These are phyloP conservation scores for Tursiops truncatus DNA, from an alignment of 2,113 vertebrate genomes.

Conservation along the genomic window DNA sequence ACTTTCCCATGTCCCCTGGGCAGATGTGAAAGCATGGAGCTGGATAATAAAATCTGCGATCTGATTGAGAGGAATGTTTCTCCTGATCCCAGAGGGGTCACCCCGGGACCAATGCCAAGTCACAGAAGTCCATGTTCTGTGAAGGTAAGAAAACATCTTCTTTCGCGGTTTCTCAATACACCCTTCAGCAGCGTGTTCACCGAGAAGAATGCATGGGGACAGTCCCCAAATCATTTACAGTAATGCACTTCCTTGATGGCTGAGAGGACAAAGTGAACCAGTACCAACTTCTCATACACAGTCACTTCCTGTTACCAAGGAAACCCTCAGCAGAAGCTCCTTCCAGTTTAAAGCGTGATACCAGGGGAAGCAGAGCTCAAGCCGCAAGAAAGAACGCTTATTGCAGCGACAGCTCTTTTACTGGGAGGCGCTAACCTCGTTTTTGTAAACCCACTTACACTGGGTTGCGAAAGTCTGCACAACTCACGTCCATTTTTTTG, in stretches of 20 bases:
- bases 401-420: not conserved
- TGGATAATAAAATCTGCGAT: constrained; percentile 81
- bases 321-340: not conserved
- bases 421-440: not conserved
- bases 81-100: not conserved
- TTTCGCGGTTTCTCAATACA: not conserved
- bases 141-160: constrained; percentile 75
- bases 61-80: constrained; percentile 75
- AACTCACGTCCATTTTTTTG: not conserved
- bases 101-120: not conserved
- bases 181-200: not conserved
- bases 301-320: constrained; percentile 55
- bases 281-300: not conserved
- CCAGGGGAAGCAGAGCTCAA: no score
- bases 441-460: not conserved
- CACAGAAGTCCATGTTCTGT: constrained; percentile 13
- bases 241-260: constrained; percentile 48
- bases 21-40: constrained; percentile 86
- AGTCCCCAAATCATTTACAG: constrained; percentile 35
- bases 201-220: not conserved
- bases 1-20: not conserved
- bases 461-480: not conserved
- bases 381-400: not conserved
- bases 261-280: constrained; percentile 50
- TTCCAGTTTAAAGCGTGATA: not conserved